These are phyloP conservation scores for Drosophila niveifrons DNA, from an alignment of 2,888 invertebrate species.

Conservation along the genomic window DNA sequence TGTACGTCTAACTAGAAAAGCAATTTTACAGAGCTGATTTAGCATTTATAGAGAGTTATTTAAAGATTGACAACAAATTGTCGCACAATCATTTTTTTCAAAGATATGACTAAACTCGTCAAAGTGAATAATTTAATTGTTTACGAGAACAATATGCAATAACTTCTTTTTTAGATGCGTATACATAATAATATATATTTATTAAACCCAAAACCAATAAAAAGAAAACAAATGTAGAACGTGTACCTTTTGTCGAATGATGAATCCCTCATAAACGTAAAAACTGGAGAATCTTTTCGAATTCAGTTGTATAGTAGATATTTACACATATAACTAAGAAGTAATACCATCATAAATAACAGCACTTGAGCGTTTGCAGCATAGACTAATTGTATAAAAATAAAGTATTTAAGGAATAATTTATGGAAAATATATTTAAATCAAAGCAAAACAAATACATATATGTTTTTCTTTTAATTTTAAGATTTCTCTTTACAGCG, in stretches of 20 bases:
- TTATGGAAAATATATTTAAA: conserved; percentile 64
- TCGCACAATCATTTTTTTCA: conserved; percentile 70
- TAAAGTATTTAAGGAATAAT: conserved; percentile 73
- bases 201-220: conserved; percentile 19
- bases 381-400: conserved; percentile 75
- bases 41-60: conserved; percentile 64
- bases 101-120: conserved; percentile 13
- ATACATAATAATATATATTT: conserved; percentile 42
- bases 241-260: conserved; percentile 48
- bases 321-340: conserved; percentile 30
- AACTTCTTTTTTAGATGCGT: conserved; percentile 27
- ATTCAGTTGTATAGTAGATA: conserved; percentile 69
- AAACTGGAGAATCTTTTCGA: conserved; percentile 15
- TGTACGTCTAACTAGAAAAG: conserved; percentile 51
- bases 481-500: neutral
- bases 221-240: conserved; percentile 42
- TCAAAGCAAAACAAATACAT: conserved; percentile 20
- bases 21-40: conserved; percentile 67
- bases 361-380: conserved; percentile 34
- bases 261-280: conserved; percentile 32
- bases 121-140: conserved; percentile 46
- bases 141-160: conserved; percentile 41
- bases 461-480: neutral
- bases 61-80: conserved; percentile 54
- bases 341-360: conserved; percentile 19